phyloP scores from a whole-genome alignment of 2,888 invertebrate genomes.

The Diaphora mendica region DNA sequence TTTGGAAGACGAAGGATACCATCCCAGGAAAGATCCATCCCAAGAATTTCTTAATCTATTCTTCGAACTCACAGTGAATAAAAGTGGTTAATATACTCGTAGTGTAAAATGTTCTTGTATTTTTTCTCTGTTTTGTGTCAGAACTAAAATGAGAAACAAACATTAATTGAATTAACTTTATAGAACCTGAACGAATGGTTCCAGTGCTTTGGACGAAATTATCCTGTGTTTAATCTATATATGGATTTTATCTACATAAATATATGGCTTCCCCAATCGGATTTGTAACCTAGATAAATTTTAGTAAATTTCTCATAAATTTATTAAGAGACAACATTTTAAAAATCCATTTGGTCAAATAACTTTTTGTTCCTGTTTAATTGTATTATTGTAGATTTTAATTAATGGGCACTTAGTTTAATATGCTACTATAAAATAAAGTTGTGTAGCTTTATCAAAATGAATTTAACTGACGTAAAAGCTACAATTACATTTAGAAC shows the following conservation, averaged over 20 bases:
- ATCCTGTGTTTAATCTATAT: conserved; percentile 39
- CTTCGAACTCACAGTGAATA: not conserved
- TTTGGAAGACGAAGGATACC: not conserved
- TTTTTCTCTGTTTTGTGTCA: not conserved
- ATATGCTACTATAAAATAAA: not conserved
- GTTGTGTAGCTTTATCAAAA: not conserved
- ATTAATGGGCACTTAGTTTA: not conserved
- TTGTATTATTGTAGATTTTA: not conserved
- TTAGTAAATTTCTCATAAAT: not conserved
- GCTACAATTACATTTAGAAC: conserved; percentile 3
- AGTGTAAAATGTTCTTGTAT: not conserved
- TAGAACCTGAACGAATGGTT: not conserved
- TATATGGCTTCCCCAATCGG: not conserved
- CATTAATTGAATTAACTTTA: not conserved
- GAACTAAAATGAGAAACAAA: not conserved
- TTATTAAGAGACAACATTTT: conserved; percentile 38
- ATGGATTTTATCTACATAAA: conserved; percentile 15
- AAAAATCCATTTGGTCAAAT: not conserved
- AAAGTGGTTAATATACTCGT: not conserved
- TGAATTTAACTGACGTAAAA: not conserved
- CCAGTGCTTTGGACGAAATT: not conserved
- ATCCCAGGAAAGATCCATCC: not conserved
- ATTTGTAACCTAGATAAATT: not conserved
- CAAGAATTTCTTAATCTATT: not conserved
- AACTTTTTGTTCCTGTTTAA: not conserved